Percentiles rank a stretch among this genome's conserved stretches.
phyloP scores from a whole-genome alignment of 2,888 invertebrate genomes.

The Crematogaster levior region DNA sequence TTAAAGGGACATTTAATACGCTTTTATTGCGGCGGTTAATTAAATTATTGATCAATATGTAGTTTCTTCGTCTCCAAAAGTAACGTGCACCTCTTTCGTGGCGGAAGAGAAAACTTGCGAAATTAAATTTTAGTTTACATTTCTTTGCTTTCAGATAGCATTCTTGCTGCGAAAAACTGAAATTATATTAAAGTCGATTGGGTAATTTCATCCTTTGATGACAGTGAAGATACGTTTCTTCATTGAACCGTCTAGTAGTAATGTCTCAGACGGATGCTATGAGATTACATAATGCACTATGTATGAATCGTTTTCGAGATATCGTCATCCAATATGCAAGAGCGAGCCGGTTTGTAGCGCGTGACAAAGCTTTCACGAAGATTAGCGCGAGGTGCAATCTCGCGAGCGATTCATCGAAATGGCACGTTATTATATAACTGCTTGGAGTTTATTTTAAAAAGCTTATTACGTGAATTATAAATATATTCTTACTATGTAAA shows the following conservation, averaged over 20 bases:
- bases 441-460: conserved; percentile 40
- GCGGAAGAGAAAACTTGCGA: neutral
- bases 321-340: conserved; percentile 52
- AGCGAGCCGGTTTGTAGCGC: conserved; percentile 49
- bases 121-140: neutral
- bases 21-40: conserved; percentile 16
- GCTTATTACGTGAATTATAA: conserved; percentile 1
- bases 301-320: conserved; percentile 53
- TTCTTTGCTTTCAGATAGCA: too few species aligned
- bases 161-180: neutral
- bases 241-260: conserved; percentile 39
- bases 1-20: conserved; percentile 5
- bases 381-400: conserved; percentile 52
- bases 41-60: neutral
- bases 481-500: neutral
- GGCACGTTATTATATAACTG: conserved; percentile 29
- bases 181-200: conserved; percentile 9
- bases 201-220: conserved; percentile 22
- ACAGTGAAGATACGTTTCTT: conserved; percentile 10
- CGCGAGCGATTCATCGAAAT: conserved; percentile 44
- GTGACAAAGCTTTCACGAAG: conserved; percentile 53
- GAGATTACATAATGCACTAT: conserved; percentile 52
- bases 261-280: conserved; percentile 29
- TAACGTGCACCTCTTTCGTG: too few species aligned
- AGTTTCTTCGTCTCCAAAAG: neutral